A percentile compares a stretch with the other conserved stretches of the same genome.
Evolutionary conservation across 2,888 invertebrate species (phyloP).

Genomic region (Lycaena phlaeas): DNA sequence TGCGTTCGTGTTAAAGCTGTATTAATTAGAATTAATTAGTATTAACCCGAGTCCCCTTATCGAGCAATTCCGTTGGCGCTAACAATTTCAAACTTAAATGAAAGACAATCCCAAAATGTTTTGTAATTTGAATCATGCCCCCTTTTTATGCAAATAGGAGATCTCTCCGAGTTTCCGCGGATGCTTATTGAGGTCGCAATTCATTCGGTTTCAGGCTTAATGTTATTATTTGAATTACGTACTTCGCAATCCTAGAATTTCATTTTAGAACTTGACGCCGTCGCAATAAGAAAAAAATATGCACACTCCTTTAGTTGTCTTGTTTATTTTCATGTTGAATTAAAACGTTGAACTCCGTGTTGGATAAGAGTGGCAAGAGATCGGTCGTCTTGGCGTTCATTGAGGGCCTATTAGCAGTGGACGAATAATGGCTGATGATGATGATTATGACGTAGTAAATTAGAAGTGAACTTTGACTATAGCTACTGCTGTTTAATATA

Average conservation of each 20-base stretch:
- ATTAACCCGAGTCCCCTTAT: slow-evolving; percentile 37
- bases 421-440: no score
- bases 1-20: slow-evolving; percentile 31
- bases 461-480: no score
- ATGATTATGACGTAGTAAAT: no score
- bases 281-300: no score
- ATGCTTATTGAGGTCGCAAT: slow-evolving; percentile 43
- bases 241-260: slow-evolving; percentile 43
- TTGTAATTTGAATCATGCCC: slow-evolving; percentile 55
- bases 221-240: slow-evolving; percentile 59
- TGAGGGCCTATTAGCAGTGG: no score
- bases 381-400: no score
- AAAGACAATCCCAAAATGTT: slow-evolving; percentile 56
- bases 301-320: no score
- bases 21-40: slow-evolving; percentile 53
- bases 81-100: slow-evolving; percentile 66
- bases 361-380: no score
- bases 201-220: slow-evolving; percentile 47
- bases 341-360: no score
- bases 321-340: no score
- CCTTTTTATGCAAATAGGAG: slow-evolving; percentile 65
- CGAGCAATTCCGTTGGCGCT: slow-evolving; percentile 49
- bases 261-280: slow-evolving; percentile 28
- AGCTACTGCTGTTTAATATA: no score
- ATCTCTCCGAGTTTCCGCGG: slow-evolving; percentile 44